Conservation (phyloP, 2,888 invertebrate species). For the Pardosa pseudoannulata region DNA sequence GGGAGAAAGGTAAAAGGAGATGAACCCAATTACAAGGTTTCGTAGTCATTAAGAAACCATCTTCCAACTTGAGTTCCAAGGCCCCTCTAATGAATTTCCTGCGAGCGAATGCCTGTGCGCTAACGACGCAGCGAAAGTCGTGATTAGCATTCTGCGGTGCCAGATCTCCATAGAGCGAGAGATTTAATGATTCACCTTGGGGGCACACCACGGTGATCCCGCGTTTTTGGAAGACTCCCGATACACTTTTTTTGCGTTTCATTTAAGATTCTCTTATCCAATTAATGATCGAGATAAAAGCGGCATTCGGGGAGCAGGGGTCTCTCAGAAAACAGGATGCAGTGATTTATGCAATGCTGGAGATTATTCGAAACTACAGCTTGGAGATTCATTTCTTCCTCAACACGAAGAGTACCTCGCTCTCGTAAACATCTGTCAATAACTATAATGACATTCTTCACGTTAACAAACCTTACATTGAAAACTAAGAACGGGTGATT, state of each 20-base stretch:
- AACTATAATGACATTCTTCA: too few relatives aligned
- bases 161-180: slow-evolving; percentile 13
- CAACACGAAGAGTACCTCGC: too few relatives aligned
- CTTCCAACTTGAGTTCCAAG: slow-evolving; percentile 32
- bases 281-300: background rate
- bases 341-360: background rate
- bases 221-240: slow-evolving; percentile 1
- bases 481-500: too few relatives aligned
- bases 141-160: slow-evolving; percentile 48
- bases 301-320: background rate
- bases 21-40: slow-evolving; percentile 61
- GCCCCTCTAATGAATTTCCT: slow-evolving; percentile 64
- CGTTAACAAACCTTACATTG: too few relatives aligned
- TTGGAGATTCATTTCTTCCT: too few relatives aligned
- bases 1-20: slow-evolving; percentile 26
- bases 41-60: slow-evolving; percentile 63
- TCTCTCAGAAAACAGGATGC: background rate
- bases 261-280: background rate
- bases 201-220: background rate
- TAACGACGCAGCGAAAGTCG: slow-evolving; percentile 49
- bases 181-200: slow-evolving; percentile 14
- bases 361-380: background rate
- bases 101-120: slow-evolving; percentile 43
- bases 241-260: background rate
- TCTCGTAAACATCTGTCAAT: too few relatives aligned